These are phyloP conservation scores for Meleagris gallopavo DNA, from an alignment of 2,113 vertebrate species.

Conservation along the genomic window DNA sequence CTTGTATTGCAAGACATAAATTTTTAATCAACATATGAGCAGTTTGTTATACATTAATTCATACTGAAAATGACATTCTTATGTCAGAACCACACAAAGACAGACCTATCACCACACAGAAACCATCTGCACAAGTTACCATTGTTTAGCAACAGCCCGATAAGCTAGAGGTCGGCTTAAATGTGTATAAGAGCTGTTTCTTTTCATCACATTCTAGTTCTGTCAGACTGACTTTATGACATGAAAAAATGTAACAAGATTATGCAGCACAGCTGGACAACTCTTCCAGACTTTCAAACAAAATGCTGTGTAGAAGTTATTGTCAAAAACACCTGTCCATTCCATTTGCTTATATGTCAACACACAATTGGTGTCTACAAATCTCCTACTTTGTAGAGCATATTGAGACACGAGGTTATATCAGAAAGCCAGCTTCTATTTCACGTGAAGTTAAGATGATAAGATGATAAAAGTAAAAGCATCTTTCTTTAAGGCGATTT, in stretches of 20 bases:
- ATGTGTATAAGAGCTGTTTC: not conserved
- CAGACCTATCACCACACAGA: not conserved
- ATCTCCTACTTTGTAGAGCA: not conserved
- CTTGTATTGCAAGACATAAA: conserved; percentile 9
- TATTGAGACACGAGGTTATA: not conserved
- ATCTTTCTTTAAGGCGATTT: not conserved
- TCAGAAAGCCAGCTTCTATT: not conserved
- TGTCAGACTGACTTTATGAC: not conserved
- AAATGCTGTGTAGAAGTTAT: conserved; percentile 5
- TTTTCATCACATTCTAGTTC: conserved; percentile 13
- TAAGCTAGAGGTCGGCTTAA: not conserved
- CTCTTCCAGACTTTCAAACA: conserved; percentile 15
- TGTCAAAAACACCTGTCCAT: conserved; percentile 26
- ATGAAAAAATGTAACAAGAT: conserved; percentile 8
- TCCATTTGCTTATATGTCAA: not conserved
- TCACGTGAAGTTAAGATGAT: not conserved
- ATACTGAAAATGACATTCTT: not conserved
- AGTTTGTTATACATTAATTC: conserved; percentile 12
- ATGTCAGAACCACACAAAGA: not conserved
- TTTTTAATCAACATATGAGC: conserved; percentile 14
- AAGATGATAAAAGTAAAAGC: not conserved
- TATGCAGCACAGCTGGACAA: conserved; percentile 1
- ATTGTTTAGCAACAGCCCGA: not conserved
- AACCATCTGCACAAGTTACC: not conserved
- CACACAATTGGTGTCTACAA: not conserved